A percentile compares a stretch with the other conserved stretches of the same genome.
These are phyloP conservation scores for Bryconaethiops microstoma DNA, from an alignment of 2,797 vertebrate genomes.

Conservation along the genomic window DNA sequence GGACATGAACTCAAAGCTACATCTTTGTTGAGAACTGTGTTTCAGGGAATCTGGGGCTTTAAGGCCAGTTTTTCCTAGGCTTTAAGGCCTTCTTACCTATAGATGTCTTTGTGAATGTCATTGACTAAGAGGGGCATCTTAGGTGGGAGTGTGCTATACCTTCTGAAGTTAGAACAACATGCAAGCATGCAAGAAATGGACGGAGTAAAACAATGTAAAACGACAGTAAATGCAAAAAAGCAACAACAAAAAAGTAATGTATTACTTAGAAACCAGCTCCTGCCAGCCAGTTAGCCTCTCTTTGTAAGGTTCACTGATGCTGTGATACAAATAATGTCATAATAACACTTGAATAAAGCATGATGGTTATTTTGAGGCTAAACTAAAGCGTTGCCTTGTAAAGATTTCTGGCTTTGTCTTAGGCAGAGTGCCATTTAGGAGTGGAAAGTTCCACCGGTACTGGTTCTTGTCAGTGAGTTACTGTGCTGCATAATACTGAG, in stretches of 20 bases:
- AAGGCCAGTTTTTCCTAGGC: not conserved
- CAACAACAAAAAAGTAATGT: constrained; percentile 21
- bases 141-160: constrained; percentile 83
- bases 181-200: constrained; percentile 68
- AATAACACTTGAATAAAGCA: constrained; percentile 40
- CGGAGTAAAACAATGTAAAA: constrained; percentile 47
- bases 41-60: not conserved
- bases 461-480: constrained; percentile 41
- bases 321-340: constrained; percentile 39
- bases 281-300: constrained; percentile 18
- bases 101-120: constrained; percentile 77
- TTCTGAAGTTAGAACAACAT: constrained; percentile 68
- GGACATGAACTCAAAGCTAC: not conserved
- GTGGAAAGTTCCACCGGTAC: constrained; percentile 55
- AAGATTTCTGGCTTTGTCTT: constrained; percentile 35
- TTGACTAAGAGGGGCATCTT: constrained; percentile 89
- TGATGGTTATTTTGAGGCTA: constrained; percentile 42
- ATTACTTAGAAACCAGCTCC: constrained; percentile 36
- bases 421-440: constrained; percentile 46
- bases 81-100: constrained; percentile 79
- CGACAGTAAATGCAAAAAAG: constrained; percentile 29
- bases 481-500: constrained; percentile 26
- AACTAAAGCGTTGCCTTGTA: constrained; percentile 41
- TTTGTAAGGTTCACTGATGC: not conserved
- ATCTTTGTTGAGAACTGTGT: not conserved